Base-by-base conservation (phyloP, 2,797 vertebrate species). In the Micropoecilia bifurca region DNA sequence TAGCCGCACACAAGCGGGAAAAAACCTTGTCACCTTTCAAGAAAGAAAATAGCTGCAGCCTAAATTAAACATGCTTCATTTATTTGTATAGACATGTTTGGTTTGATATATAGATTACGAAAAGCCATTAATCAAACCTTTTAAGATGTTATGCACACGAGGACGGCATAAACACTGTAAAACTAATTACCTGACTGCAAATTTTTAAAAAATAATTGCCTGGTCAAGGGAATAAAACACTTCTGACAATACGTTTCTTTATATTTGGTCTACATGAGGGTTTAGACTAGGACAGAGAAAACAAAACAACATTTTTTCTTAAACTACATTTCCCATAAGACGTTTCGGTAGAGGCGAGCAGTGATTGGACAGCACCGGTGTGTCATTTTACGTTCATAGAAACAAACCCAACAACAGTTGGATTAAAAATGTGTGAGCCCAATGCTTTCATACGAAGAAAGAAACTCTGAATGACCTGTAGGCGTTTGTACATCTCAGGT, bases 1-100 rank as follows among this genome's bases (percentile, higher is more conserved):
- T 91, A 83, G 83, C 77, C 83, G 81, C 88, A 84, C 88, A 90
- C 83, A 86, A 96, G 97, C 97, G 96, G 96, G 96, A 97, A 97
- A 97, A 43, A 41, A 94, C 76, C 79, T 88, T 73, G 75, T 84
- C 86, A 71, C 80, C 83, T 88, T 61, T n/a, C 18, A 57, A 75
- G 12, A 57, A 43, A 43, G 41, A 10, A 75, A 4, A 20, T 28
- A 20, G 41, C 0, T n/a, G 39, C 43, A 18, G 14, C 39, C 39
- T 13, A 33, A 59, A 16, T 59, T 9, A 57, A 57, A 8, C 22
- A 5, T 2, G 22, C 13, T 43, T 14, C n/a, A 43, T 43, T 10
- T n/a, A 25, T 69, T n/a, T 25, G 39, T 41, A 69, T n/a, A 43
- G 4, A 69, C 39, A n/a, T 13, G 3, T 69, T 25, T n/a, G 39